Percentiles rank a stretch among this genome's conserved stretches.
Conservation (phyloP, 2,888 invertebrate species). For the Griposia aprilina region DNA sequence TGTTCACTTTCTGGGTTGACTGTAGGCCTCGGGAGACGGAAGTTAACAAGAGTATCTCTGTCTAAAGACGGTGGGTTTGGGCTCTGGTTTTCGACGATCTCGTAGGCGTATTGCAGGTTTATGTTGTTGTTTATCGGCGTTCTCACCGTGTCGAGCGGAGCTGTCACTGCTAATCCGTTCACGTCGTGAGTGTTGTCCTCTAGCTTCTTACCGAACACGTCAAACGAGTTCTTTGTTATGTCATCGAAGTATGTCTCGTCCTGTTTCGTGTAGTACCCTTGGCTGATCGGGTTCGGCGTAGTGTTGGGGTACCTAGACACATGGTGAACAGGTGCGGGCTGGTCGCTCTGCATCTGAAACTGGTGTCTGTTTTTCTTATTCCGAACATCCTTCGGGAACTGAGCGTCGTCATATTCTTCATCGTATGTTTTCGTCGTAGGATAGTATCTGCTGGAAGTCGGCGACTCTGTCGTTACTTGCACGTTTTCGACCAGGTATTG, state of each 20-base stretch:
- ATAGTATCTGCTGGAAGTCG: constrained; percentile 88
- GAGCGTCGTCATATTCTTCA: constrained; percentile 85
- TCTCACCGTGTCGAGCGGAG: constrained; percentile 85
- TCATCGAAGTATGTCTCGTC: constrained; percentile 93
- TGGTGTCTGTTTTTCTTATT: constrained; percentile 81
- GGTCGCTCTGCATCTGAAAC: constrained; percentile 81
- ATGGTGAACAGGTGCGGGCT: constrained; percentile 78
- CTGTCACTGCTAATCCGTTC: constrained; percentile 87
- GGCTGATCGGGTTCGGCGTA: constrained; percentile 90
- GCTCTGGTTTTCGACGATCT: constrained; percentile 81
- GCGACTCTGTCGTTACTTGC: constrained; percentile 88
- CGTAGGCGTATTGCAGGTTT: constrained; percentile 90
- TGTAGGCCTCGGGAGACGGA: constrained; percentile 92
- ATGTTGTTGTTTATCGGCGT: constrained; percentile 89
- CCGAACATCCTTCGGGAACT: constrained; percentile 77
- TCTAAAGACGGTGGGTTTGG: constrained; percentile 89
- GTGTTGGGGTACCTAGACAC: constrained; percentile 83
- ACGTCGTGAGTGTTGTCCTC: constrained; percentile 87
- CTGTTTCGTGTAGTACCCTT: constrained; percentile 93
- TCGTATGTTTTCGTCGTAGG: constrained; percentile 86
- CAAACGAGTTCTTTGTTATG: constrained; percentile 94
- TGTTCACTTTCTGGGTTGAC: constrained; percentile 93
- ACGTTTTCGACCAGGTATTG: constrained; percentile 87
- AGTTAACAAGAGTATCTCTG: constrained; percentile 93
- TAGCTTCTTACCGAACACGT: constrained; percentile 93